Base-by-base conservation (phyloP, 2,797 vertebrate genomes). In the Ctenopoma kingsleyae region DNA sequence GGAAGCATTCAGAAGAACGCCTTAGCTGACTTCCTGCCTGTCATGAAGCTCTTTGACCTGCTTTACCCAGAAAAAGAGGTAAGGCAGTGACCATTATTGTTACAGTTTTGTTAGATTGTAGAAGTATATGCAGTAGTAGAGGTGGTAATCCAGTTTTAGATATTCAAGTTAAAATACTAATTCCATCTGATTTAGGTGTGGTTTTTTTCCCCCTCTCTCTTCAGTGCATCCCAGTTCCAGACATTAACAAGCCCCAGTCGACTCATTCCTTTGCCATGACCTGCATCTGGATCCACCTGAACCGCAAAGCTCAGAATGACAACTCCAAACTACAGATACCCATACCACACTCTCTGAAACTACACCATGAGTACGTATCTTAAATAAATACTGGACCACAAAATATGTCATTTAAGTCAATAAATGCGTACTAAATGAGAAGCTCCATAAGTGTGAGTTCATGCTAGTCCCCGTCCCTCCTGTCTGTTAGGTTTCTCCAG, bases 1-100 rank as follows among this genome's bases (percentile, higher is more conserved):
- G 98, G 98, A 74, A 99, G 98, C 90, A 99, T 99, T 87, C 98
- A 99, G 94, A 99, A 99, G 91, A 99, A 99, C 23, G 97, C 96
- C 0, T 83, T 99, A 20, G 98, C 95, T 8, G 98, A 99, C 86
- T 99, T 99, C 89, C 95, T 99, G 27, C 98, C 98, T 0, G 98
- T 99, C 77, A 99, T 99, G 98, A 99, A 99, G 91, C 96, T 99
- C n/a, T 99, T 99, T 75, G 98, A 99, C 83, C 96, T 99, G 64
- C 94, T 99, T 2, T 99, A 99, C 71, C 98, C 98, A 35, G 98
- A 99, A 87, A 99, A 99, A 88, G 98, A 99, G 93, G 98, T 98
- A 89, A 15, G 27, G 1, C 20, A 13, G 2, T 0, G 0, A 20
- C 40, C 10, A 30, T 49, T 17, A 2, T 20, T 13, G 11, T 5